phyloP scores from a whole-genome alignment of 1,140 invertebrate genomes.

The Drosophila micromelanica region DNA sequence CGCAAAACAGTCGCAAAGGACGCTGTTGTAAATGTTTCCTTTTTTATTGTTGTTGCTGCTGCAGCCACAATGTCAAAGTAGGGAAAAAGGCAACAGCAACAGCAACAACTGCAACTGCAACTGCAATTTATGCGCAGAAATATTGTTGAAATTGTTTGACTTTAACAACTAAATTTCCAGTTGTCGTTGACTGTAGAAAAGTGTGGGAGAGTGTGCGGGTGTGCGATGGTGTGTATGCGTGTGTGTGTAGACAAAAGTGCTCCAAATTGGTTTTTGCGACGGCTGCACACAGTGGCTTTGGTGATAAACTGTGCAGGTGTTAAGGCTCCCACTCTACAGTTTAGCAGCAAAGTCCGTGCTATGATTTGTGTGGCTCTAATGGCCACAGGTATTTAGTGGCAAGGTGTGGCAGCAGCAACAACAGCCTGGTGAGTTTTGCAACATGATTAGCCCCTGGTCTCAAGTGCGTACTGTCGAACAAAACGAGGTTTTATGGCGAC shows the following conservation, averaged over 20 bases:
- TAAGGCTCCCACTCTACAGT: constrained; percentile 1
- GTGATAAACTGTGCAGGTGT: constrained; percentile 76
- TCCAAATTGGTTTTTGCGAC: constrained; percentile 71
- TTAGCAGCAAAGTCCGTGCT: constrained; percentile 6
- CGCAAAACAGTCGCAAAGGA: constrained; percentile 48
- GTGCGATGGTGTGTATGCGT: constrained; percentile 1
- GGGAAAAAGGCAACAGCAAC: constrained; percentile 16
- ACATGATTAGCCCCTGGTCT: constrained; percentile 26
- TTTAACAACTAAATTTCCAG: constrained; percentile 79
- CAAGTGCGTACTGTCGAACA: constrained; percentile 26
- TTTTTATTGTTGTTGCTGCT: constrained; percentile 25
- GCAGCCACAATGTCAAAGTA: constrained; percentile 62
- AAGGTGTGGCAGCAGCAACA: constrained; percentile 13
- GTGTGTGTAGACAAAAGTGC: constrained; percentile 42
- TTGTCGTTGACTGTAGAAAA: constrained; percentile 5
- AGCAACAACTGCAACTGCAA: constrained; percentile 42
- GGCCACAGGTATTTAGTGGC: constrained; percentile 40
- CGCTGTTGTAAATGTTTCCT: constrained; percentile 26
- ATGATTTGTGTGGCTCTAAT: constrained; percentile 63
- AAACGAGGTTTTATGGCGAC: constrained; percentile 56
- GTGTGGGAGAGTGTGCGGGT: constrained; percentile 1
- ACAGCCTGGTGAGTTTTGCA: constrained; percentile 9
- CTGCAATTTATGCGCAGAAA: constrained; percentile 74
- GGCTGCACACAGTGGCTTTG: constrained; percentile 22
- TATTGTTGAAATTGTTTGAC: constrained; percentile 78